Base-by-base conservation (phyloP, 2,113 vertebrate species). In the Crypturellus undulatus region DNA sequence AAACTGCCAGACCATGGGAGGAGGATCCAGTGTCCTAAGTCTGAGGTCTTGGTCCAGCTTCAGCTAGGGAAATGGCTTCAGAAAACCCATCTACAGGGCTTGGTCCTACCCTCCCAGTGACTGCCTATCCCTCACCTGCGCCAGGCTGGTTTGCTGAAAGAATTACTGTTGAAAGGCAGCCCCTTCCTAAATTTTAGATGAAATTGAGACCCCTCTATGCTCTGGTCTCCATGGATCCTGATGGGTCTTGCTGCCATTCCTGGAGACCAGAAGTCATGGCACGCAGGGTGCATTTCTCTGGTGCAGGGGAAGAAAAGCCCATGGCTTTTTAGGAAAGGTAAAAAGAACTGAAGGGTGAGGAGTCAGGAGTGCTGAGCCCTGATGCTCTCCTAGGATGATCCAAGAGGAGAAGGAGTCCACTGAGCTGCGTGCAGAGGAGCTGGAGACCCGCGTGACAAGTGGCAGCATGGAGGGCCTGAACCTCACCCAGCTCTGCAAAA, bases 391-490 rank as follows among this genome's bases (percentile, higher is more conserved):
- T 90, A 99, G 99, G 97, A 99, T 99, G 99, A 99, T 99, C 96
- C 99, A 99, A 96, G 99, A 99, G 86, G 99, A 99, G 94, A 98
- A 99, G 87, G 99, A 99, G 87, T 99, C 98, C 25, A 99, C 99
- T 0, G 99, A 99, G 96, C 98, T 99, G 34, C 98, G 98, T 0
- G 98, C 99, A 0, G 99, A 99, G 52, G 99, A 99, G 97, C 98
- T 99, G 4, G 98, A 99, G 98, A 98, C 98, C 1, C 99, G 99
- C 0, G 99, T 99, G 65, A 99, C 99, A 18, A 99, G 99, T 0
- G 98, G 99, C 95, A 99, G 99, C 96, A 99, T 99, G 99, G 99
- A 99, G 20, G 99, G 99, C 38, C 98, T 99, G 32, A 99, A 99
- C 69, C 98, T 99, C 91, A 99, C 98, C 10, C 98, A 98, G 9